phyloP scores from a whole-genome alignment of 1,140 invertebrate species.

The Melanaphis sacchari region DNA sequence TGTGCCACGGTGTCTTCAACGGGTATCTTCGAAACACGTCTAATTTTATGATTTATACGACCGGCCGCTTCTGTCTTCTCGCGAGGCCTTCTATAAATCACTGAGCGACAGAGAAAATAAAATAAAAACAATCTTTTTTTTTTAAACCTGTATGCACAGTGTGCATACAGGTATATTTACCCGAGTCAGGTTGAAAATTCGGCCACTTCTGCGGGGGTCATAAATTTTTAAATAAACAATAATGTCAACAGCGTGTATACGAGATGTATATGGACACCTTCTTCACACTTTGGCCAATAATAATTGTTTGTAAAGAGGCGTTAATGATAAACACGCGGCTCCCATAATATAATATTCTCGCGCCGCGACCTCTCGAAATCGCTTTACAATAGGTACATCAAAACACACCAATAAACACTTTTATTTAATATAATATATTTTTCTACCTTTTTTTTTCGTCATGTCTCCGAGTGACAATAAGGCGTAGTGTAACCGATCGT shows the following conservation, averaged over 20 bases:
- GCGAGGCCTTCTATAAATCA: constrained; percentile 33
- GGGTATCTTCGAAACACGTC: constrained; percentile 49
- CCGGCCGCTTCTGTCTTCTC: constrained; percentile 55
- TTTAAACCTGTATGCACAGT: background rate
- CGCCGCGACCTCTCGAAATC: background rate
- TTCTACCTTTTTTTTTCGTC: constrained; percentile 4
- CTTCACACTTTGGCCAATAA: constrained; percentile 46
- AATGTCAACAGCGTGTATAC: background rate
- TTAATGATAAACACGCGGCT: constrained; percentile 40
- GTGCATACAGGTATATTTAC: constrained; percentile 24
- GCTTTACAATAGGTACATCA: constrained; percentile 36
- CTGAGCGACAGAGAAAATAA: background rate
- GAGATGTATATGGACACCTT: constrained; percentile 12
- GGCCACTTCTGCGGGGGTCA: constrained; percentile 36
- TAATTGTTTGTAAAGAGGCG: constrained; percentile 52
- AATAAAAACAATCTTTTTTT: background rate
- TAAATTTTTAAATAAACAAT: constrained; percentile 58
- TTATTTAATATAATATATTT: constrained; percentile 10
- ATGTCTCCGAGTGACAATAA: constrained; percentile 8
- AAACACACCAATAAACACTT: constrained; percentile 35
- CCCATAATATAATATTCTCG: background rate
- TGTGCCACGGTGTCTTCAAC: constrained; percentile 53
- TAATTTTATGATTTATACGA: constrained; percentile 58
- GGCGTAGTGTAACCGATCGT: constrained; percentile 16
- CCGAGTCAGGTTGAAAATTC: constrained; percentile 39